Conservation (phyloP, 2,113 vertebrate genomes). For the Oryzias woworae region DNA sequence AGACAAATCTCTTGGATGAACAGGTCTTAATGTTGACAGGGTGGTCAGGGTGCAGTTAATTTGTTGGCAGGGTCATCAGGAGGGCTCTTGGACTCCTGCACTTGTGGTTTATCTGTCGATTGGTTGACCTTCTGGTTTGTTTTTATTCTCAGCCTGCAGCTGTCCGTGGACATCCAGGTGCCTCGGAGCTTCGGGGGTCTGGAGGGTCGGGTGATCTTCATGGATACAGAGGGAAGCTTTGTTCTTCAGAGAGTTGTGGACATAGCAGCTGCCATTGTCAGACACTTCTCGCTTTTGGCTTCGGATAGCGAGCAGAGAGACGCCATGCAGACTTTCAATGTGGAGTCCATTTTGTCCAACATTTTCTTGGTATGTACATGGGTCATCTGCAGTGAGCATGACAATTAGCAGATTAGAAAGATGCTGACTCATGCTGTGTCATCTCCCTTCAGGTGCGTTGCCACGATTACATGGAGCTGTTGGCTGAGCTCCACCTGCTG, state of each 20-base stretch:
- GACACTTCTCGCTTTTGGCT: conserved; percentile 83
- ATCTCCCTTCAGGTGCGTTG: conserved; percentile 76
- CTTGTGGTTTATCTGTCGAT: background rate
- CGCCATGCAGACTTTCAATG: conserved; percentile 83
- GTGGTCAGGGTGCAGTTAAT: too few species aligned
- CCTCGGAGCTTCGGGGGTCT: conserved; percentile 90
- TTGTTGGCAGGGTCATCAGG: too few species aligned
- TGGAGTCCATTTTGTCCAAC: conserved; percentile 88
- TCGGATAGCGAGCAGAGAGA: conserved; percentile 81
- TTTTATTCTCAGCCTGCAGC: conserved; percentile 83
- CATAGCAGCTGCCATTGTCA: conserved; percentile 84
- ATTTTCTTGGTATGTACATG: conserved; percentile 81
- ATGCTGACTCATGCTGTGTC: conserved; percentile 6
- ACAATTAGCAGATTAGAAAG: background rate
- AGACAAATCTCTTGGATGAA: too few species aligned
- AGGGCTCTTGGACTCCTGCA: too few species aligned
- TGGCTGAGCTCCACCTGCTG: conserved; percentile 89
- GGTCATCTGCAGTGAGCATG: background rate
- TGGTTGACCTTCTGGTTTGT: background rate
- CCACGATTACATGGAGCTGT: conserved; percentile 86
- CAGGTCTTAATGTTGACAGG: too few species aligned
- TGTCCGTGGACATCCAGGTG: conserved; percentile 91
- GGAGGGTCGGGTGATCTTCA: conserved; percentile 85
- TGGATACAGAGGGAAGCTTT: conserved; percentile 93
- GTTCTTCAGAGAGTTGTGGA: conserved; percentile 84